phyloP scores from a whole-genome alignment of 2,888 invertebrate genomes.

The Carpatolechia fugitivella region DNA sequence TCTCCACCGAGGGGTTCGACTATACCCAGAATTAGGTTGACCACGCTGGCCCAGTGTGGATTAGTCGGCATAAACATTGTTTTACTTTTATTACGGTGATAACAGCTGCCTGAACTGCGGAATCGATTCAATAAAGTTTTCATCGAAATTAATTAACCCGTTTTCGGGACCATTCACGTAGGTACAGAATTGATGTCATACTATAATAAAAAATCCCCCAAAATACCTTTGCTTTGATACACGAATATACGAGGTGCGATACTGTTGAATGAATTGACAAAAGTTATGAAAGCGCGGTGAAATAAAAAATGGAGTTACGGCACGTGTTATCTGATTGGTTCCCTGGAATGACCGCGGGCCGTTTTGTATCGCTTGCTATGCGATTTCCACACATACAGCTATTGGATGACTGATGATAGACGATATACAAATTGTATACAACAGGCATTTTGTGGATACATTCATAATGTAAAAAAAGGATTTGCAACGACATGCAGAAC shows the following conservation, averaged over 20 bases:
- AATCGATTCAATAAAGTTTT: too few relatives aligned
- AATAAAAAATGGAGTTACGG: slow-evolving; percentile 13
- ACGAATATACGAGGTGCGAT: not conserved
- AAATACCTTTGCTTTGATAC: not conserved
- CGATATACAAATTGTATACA: not conserved
- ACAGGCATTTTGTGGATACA: too few relatives aligned
- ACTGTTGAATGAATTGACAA: slow-evolving; percentile 9
- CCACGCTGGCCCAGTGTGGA: too few relatives aligned
- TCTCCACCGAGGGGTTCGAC: too few relatives aligned
- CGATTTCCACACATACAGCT: not conserved
- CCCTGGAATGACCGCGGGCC: slow-evolving; percentile 6
- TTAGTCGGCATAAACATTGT: too few relatives aligned
- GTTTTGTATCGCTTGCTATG: not conserved
- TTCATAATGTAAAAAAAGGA: not conserved
- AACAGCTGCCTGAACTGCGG: too few relatives aligned
- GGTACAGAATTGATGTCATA: too few relatives aligned
- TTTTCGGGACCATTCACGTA: too few relatives aligned
- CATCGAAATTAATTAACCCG: too few relatives aligned
- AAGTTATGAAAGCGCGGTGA: slow-evolving; percentile 6
- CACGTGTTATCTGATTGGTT: slow-evolving; percentile 18
- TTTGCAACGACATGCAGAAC: not conserved
- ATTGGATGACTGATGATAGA: slow-evolving; percentile 3
- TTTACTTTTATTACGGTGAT: too few relatives aligned
- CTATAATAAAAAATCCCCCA: not conserved
- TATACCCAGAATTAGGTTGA: too few relatives aligned